Conservation (phyloP, 2,113 vertebrate genomes). For the Urocolius indicus region DNA sequence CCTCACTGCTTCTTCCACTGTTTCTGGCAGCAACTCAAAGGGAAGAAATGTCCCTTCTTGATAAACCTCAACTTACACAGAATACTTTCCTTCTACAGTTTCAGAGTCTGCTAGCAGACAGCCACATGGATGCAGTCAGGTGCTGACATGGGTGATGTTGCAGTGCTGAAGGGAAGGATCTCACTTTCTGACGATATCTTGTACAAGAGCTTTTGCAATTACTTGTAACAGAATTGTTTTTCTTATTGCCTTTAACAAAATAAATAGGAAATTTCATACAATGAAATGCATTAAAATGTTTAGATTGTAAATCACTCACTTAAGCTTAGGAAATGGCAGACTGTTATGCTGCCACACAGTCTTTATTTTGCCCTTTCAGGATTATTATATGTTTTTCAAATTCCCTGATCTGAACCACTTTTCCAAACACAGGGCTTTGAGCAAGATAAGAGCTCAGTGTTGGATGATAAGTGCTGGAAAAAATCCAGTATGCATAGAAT, state of each 20-base stretch:
- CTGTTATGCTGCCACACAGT: not conserved
- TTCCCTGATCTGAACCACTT: not conserved
- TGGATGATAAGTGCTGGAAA: slow-evolving; percentile 6
- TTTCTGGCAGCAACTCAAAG: not conserved
- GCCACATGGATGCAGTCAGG: not conserved
- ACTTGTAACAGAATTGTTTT: not conserved
- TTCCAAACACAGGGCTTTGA: not conserved
- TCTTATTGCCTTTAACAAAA: not conserved
- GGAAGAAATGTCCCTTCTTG: not conserved
- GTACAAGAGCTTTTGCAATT: not conserved
- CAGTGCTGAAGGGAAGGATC: not conserved
- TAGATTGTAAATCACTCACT: not conserved
- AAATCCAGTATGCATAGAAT: slow-evolving; percentile 15
- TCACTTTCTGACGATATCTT: not conserved
- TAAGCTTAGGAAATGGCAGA: not conserved
- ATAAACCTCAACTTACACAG: not conserved
- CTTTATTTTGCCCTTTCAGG: not conserved
- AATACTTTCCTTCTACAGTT: accelerated
- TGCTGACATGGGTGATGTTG: not conserved
- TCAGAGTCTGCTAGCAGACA: not conserved
- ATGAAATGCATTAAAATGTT: not conserved
- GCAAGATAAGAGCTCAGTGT: not conserved
- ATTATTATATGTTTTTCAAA: not conserved
- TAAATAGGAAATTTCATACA: not conserved
- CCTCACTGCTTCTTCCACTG: not conserved